Evolutionary conservation across 2,888 invertebrate species (phyloP).

Genomic region (Heliconius aoede): DNA sequence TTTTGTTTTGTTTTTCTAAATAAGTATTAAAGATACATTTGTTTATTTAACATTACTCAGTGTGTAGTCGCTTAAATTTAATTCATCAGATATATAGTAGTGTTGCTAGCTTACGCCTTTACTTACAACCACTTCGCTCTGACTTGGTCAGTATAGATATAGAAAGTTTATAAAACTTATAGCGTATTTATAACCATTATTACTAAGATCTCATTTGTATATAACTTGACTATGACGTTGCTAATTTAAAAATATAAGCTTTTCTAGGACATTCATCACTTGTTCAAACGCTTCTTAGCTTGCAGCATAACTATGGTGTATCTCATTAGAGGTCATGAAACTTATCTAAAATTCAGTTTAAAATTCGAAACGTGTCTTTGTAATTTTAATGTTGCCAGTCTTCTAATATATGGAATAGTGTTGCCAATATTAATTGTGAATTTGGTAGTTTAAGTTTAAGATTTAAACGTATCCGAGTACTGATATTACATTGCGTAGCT

Average conservation of each 20-base stretch:
- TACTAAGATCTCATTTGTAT: conserved; percentile 78
- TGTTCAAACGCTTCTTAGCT: conserved; percentile 17
- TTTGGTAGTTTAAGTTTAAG: conserved; percentile 1
- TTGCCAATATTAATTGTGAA: conserved; percentile 20
- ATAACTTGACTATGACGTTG: conserved; percentile 52
- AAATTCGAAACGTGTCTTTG: not conserved
- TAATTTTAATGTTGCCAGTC: conserved; percentile 10
- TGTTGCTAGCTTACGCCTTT: conserved; percentile 67
- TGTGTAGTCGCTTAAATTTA: conserved; percentile 32
- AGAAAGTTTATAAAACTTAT: conserved; percentile 73
- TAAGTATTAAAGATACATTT: not conserved
- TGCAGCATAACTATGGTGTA: conserved; percentile 12
- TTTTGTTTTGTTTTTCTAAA: not conserved
- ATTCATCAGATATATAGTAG: conserved; percentile 53
- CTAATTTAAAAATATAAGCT: conserved; percentile 29
- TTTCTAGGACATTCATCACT: conserved; percentile 27
- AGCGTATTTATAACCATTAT: conserved; percentile 61
- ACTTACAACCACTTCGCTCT: conserved; percentile 56
- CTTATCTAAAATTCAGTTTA: not conserved
- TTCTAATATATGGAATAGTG: conserved; percentile 5
- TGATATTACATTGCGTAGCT: conserved; percentile 31
- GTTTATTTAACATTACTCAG: conserved; percentile 1
- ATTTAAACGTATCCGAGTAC: conserved; percentile 13
- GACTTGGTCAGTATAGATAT: conserved; percentile 67
- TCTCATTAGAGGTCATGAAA: not conserved